These are phyloP conservation scores for Mustela lutreola DNA, from an alignment of 2,113 vertebrate genomes.

Conservation along the genomic window DNA sequence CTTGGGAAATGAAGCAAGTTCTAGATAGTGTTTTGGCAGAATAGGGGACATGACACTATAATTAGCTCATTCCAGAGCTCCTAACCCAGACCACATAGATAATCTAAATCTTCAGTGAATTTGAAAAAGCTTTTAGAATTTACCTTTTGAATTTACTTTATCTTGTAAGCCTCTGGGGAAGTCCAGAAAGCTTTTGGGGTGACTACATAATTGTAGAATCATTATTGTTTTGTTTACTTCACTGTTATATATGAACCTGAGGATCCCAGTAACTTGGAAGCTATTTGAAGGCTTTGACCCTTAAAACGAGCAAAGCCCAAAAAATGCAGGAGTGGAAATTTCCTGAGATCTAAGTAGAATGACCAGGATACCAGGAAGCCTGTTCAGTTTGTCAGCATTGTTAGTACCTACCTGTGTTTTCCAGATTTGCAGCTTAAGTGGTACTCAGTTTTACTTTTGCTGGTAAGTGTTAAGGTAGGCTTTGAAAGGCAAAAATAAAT, in stretches of 20 bases:
- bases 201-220: neutral
- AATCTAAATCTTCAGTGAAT: slow-evolving; percentile 19
- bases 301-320: slow-evolving; percentile 52
- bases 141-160: slow-evolving; percentile 39
- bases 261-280: neutral
- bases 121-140: slow-evolving; percentile 45
- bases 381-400: slow-evolving; percentile 30
- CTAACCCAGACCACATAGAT: slow-evolving; percentile 40
- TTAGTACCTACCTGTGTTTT: slow-evolving; percentile 5
- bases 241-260: neutral
- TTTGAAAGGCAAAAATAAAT: slow-evolving; percentile 53
- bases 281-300: slow-evolving; percentile 6
- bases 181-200: slow-evolving; percentile 52
- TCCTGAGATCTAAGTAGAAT: neutral
- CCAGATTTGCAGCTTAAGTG: slow-evolving; percentile 23
- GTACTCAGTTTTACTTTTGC: slow-evolving; percentile 44
- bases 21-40: slow-evolving; percentile 72
- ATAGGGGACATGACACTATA: slow-evolving; percentile 66
- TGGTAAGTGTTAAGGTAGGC: slow-evolving; percentile 10
- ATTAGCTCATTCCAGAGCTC: slow-evolving; percentile 75
- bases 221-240: slow-evolving; percentile 27
- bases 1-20: slow-evolving; percentile 71
- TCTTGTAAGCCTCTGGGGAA: neutral
- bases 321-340: neutral
- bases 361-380: neutral